A percentile compares a stretch with the other conserved stretches of the same genome.
phyloP scores from a whole-genome alignment of 2,113 vertebrate species.

The Corvus cornix region DNA sequence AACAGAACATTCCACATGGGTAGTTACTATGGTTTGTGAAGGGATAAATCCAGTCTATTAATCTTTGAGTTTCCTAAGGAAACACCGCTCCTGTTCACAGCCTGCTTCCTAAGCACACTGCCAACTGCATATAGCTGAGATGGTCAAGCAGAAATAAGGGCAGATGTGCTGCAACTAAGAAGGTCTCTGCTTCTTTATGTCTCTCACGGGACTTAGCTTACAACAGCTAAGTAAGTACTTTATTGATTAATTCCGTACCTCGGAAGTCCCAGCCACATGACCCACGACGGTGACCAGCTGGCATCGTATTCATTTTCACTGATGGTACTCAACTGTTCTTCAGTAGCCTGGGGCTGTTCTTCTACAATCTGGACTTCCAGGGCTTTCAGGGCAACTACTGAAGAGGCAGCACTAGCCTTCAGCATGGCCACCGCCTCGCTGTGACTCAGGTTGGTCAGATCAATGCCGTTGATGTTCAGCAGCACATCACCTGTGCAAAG shows the following conservation, averaged over 20 bases:
- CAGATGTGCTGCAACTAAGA: background rate
- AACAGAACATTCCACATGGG: background rate
- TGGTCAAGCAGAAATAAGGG: background rate
- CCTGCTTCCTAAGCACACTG: background rate
- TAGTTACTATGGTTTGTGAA: background rate
- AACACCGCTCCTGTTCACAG: background rate
- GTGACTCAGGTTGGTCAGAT: slow-evolving; percentile 93
- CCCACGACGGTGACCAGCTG: slow-evolving; percentile 96
- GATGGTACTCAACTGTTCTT: slow-evolving; percentile 80
- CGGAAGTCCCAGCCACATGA: slow-evolving; percentile 97
- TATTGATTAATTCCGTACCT: slow-evolving; percentile 70
- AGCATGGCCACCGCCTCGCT: slow-evolving; percentile 93
- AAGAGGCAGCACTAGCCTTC: slow-evolving; percentile 91
- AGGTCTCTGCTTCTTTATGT: background rate
- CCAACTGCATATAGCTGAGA: rapidly evolving
- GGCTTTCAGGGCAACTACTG: slow-evolving; percentile 86
- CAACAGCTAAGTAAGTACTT: background rate
- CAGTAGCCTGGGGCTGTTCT: slow-evolving; percentile 76
- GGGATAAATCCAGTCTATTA: background rate
- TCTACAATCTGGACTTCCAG: slow-evolving; percentile 90
- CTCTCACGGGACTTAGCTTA: background rate
- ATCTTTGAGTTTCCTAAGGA: background rate
- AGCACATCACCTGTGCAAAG: slow-evolving; percentile 86
- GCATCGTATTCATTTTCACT: slow-evolving; percentile 91
- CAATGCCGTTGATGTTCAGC: slow-evolving; percentile 94